These are phyloP conservation scores for Plebejus melissa DNA, from an alignment of 2,888 invertebrate genomes.

Conservation along the genomic window DNA sequence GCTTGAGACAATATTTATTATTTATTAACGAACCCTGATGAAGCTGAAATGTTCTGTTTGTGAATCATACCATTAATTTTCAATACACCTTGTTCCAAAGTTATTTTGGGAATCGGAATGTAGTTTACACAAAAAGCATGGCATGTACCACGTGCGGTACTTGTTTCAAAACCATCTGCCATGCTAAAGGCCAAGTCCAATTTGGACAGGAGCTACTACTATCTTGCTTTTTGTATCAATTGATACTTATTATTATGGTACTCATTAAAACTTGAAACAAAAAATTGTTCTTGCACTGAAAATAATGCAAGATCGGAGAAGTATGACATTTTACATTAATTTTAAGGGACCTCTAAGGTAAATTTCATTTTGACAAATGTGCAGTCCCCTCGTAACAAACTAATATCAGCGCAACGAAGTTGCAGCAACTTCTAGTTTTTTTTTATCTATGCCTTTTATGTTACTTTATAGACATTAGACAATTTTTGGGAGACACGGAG, in stretches of 20 bases:
- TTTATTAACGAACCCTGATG: no score
- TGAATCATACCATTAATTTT: not conserved
- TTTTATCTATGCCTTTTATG: no score
- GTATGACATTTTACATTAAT: not conserved
- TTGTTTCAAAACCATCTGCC: conserved; percentile 11
- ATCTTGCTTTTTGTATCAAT: not conserved
- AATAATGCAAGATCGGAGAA: not conserved
- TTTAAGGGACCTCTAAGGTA: no score
- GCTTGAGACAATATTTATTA: no score
- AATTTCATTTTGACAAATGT: no score
- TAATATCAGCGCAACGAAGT: no score
- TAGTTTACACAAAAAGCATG: not conserved
- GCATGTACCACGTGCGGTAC: conserved; percentile 2
- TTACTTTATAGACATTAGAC: no score
- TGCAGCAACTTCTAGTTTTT: no score
- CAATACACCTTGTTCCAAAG: not conserved
- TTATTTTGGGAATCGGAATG: not conserved
- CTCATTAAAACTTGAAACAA: not conserved
- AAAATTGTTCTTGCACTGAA: not conserved
- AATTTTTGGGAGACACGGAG: no score
- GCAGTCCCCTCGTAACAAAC: no score
- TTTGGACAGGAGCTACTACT: not conserved
- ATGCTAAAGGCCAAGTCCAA: conserved; percentile 4
- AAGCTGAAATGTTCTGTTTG: no score
- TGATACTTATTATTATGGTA: not conserved